Evolutionary conservation across 1,140 invertebrate species (phyloP).

Genomic region (Drosophila arizonae): DNA sequence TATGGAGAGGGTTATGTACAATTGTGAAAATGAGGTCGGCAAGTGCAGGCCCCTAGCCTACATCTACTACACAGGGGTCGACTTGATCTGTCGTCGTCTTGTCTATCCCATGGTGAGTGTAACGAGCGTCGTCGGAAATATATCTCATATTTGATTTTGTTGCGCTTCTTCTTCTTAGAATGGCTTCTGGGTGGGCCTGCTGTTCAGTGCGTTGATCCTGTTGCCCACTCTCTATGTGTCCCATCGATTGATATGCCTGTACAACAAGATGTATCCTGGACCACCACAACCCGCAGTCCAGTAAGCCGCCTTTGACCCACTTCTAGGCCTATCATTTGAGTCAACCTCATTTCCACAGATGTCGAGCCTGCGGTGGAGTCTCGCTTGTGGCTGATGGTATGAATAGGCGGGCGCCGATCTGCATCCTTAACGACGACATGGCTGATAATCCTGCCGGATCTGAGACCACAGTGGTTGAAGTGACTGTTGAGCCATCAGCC

Average conservation of each 20-base stretch:
- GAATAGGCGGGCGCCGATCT: background rate
- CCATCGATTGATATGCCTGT: constrained; percentile 90
- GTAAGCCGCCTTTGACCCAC: constrained; percentile 35
- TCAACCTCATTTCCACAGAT: background rate
- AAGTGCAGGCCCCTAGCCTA: constrained; percentile 90
- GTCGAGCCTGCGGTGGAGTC: background rate
- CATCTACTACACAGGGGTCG: constrained; percentile 90
- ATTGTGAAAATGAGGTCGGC: constrained; percentile 84
- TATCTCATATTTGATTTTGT: background rate
- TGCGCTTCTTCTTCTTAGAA: constrained; percentile 85
- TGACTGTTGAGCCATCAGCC: background rate
- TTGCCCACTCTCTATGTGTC: constrained; percentile 91
- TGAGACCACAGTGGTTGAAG: background rate
- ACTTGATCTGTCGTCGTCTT: constrained; percentile 89
- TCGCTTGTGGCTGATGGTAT: no score
- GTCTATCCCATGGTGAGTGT: constrained; percentile 91
- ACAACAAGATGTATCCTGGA: constrained; percentile 90
- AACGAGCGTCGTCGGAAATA: background rate
- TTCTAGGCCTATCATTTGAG: background rate
- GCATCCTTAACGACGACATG: background rate
- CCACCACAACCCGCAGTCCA: constrained; percentile 84
- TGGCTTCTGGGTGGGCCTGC: constrained; percentile 93
- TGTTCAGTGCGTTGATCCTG: constrained; percentile 91
- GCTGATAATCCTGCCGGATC: background rate
- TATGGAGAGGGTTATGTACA: constrained; percentile 84